Conservation (phyloP, 2,113 vertebrate genomes). For the Danio rerio region GRCz12tu NC_133187.1:41125001-41125500, state of each 20-base stretch:
- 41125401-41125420: no score
- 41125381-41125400: no score
- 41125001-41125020: not conserved
- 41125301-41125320: no score
- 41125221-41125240: not conserved
- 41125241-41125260: constrained; percentile 7
- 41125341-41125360: no score
- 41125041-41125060: constrained; percentile 28
- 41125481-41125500: no score
- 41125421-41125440: no score
- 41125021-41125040: not conserved
- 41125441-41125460: no score
- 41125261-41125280: constrained; percentile 15
- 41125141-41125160: constrained; percentile 37
- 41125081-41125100: constrained; percentile 36
- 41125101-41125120: constrained; percentile 32
- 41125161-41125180: constrained; percentile 35
- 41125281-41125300: not conserved
- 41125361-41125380: no score
- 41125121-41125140: constrained; percentile 43
- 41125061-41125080: constrained; percentile 23
- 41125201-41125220: constrained; percentile 37
- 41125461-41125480: no score
- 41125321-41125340: no score
- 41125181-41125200: constrained; percentile 30